Evolutionary conservation across 2,113 vertebrate species (phyloP), one percentile per base, ranked within the genome.

Genomic region (Oxyura jamaicensis): DNA sequence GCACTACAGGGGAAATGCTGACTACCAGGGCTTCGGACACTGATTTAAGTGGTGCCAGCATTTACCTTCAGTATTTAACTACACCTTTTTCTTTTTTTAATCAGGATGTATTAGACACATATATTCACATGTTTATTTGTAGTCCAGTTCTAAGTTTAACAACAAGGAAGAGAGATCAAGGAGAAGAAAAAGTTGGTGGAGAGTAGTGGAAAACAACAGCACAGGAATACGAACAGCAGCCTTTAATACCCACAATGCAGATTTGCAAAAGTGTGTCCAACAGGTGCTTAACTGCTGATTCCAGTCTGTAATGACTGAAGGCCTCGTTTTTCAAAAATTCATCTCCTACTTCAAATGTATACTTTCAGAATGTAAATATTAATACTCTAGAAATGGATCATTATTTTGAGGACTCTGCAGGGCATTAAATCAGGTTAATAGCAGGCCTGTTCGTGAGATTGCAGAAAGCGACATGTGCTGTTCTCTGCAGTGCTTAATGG

Each of bases 351-450:
- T 60, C 86, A 94, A 91, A 69, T 71, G 79, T 33, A 73, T 71
- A 97, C 33, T 95, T 91, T 72, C 19, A 52, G 62, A 75, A 73
- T 36, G 83, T 91, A 93, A 95, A 92, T 94, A 97, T 89, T 96
- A 97, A 94, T 91, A 65, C 7, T 72, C 84, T 46, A 74, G 86
- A 90, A 88, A 80, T 94, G 83, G 74, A 81, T 86, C 95, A 94
- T 95, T 91, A 90, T 41, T 90, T 86, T 62, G 94, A 98, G 94
- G 93, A 76, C 68, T 81, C 67, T 74, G 76, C 69, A 75, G 93
- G 76, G 74, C 92, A 95, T 48, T 39, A 96, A 97, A 97, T 96
- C 95, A 95, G 95, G 94, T 97, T 95, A 98, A 96, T 80, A 95
- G 95, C 94, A 2, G 90, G 52, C 55, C 86, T 97, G 96, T 93